Evolutionary conservation across 2,113 vertebrate genomes (phyloP).

Genomic region (Heterotilapia buettikoferi): DNA sequence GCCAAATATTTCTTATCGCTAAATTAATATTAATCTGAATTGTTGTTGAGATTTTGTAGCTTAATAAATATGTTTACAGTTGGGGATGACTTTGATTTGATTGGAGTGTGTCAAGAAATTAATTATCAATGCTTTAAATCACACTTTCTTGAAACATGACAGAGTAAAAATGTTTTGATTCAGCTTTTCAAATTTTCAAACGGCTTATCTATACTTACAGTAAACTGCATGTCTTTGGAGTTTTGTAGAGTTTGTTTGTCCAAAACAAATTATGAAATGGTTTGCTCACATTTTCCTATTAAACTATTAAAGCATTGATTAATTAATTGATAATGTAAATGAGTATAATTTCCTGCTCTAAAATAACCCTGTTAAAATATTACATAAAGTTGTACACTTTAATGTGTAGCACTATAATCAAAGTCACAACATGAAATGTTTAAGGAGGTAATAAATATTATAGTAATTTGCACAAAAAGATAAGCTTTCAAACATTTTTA

Average conservation of each 20-base stretch:
- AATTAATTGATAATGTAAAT: not conserved
- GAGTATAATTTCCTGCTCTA: not conserved
- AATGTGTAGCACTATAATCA: not conserved
- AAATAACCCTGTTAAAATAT: not conserved
- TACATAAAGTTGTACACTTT: not conserved
- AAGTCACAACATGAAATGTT: not conserved
- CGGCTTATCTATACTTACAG: not conserved
- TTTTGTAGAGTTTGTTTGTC: not conserved
- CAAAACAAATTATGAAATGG: not conserved
- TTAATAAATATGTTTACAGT: not conserved
- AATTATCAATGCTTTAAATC: not conserved
- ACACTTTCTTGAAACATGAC: not conserved
- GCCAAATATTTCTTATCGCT: not conserved
- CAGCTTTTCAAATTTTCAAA: not conserved
- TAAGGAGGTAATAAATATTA: not conserved
- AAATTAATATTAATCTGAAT: not conserved
- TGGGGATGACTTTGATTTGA: not conserved
- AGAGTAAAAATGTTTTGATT: not conserved
- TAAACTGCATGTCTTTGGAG: not conserved
- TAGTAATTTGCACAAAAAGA: not conserved
- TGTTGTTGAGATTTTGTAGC: not conserved
- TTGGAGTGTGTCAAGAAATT: not conserved
- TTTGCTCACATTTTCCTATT: not conserved
- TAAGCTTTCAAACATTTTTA: not conserved
- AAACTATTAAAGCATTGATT: not conserved